Evolutionary conservation across 2,797 vertebrate species (phyloP).

Genomic region (Antrozous pallidus): DNA sequence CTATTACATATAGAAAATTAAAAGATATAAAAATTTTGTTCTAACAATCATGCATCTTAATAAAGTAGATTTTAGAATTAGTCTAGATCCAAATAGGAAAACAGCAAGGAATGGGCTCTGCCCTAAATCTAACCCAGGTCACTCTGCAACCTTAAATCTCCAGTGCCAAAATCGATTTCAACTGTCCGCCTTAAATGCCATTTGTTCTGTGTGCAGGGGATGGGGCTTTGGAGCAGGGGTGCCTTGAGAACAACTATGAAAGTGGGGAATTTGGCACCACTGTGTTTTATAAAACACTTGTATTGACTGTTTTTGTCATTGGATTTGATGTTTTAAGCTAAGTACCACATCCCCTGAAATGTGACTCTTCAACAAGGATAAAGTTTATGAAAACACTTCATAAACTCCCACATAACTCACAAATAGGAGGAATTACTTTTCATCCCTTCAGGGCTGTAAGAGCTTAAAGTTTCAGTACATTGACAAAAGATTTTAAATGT

Average conservation of each 20-base stretch:
- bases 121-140: background rate
- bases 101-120: background rate
- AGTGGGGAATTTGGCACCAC: background rate
- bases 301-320: background rate
- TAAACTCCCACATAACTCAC: background rate
- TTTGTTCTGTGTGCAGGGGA: background rate
- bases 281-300: constrained; percentile 7
- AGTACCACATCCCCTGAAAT: background rate
- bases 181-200: background rate
- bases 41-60: background rate
- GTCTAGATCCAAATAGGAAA: background rate
- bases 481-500: background rate
- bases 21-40: constrained; percentile 4
- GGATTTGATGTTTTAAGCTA: constrained; percentile 27
- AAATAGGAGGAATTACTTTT: background rate
- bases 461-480: background rate
- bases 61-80: background rate
- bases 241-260: background rate
- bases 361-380: background rate
- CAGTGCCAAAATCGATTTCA: background rate
- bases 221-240: too few species aligned
- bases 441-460: background rate
- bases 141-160: background rate
- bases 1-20: background rate
- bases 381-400: background rate